Base-by-base conservation (phyloP, 2,797 vertebrate species). In the Enteromius treurensis region DNA sequence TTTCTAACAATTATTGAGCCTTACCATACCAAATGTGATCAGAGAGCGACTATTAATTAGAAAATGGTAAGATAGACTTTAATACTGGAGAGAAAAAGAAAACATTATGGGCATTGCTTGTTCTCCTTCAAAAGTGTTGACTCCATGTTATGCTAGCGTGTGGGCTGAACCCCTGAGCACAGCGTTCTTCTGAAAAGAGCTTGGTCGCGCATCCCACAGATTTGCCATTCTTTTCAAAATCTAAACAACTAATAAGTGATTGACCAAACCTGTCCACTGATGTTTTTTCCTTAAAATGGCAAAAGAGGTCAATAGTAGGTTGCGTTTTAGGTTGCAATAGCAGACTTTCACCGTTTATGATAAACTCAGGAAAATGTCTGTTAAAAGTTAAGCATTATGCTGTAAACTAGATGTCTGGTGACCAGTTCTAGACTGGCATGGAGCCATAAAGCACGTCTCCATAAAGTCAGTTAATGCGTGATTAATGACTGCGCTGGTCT, bases 71-170 rank as follows among this genome's bases (percentile, higher is more conserved):
- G 74, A 62, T 26, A 64, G n/a, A 73, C 55, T 65, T 80, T 42
- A 82, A 23, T 11, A 37, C 29, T 40, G 37, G 17, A 29, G 74
- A 76, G 53, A 84, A 81, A 42, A 29, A 32, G 62, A 76, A 81
- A 82, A 85, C 26, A 68, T 55, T 76, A 67, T 23, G 32, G 79
- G 70, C 51, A 77, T 81, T 85, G 85, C 84, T 87, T 86, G 85
- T 84, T 84, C 83, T 86, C 34, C 42, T 32, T 34, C 21, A 64
- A 49, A 32, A 78, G 21, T 37, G 49, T 62, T 42, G 53, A 67
- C 76, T 76, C 76, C 62, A 62, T 80, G 65, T 85, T 65, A 71
- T 29, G 49, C 32, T 82, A 79, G 26, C 15, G 45, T 77, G 84
- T 71, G 84, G 47, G 82, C 75, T 60, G 11, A 77, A 86, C 62